Evolutionary conservation across 2,888 invertebrate species (phyloP).

Genomic region (Catonia carolina): DNA sequence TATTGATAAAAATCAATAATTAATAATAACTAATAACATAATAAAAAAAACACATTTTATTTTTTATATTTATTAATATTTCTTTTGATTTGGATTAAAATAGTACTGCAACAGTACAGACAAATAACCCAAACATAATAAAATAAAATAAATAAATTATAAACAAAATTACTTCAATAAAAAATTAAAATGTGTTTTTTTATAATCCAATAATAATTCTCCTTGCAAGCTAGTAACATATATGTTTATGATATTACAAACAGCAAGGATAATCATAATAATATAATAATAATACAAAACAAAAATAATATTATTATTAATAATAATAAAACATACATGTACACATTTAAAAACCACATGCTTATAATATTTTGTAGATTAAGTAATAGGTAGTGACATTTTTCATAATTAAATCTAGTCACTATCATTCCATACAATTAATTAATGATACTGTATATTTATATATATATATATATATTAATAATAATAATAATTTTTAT

Average conservation of each 20-base stretch:
- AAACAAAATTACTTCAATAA: background rate
- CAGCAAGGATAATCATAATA: too few species aligned
- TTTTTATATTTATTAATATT: background rate
- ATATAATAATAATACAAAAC: too few species aligned
- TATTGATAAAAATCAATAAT: too few species aligned
- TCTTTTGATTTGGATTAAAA: too few species aligned
- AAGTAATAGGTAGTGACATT: slow-evolving; percentile 12
- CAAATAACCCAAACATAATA: background rate
- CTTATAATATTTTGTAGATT: slow-evolving; percentile 38
- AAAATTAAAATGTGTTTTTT: slow-evolving; percentile 9
- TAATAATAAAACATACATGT: slow-evolving; percentile 41
- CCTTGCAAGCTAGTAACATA: too few species aligned
- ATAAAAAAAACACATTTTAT: slow-evolving; percentile 5
- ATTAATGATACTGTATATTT: slow-evolving; percentile 53
- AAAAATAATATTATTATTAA: too few species aligned
- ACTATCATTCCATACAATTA: slow-evolving; percentile 52
- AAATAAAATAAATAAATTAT: slow-evolving; percentile 8
- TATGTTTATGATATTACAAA: too few species aligned
- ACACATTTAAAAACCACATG: slow-evolving; percentile 49
- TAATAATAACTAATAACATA: too few species aligned
- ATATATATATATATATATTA: slow-evolving; percentile 48
- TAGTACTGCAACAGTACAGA: background rate
- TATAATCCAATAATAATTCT: too few species aligned
- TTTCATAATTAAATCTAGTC: slow-evolving; percentile 11
- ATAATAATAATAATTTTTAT: too few species aligned